Evolutionary conservation across 2,888 invertebrate species (phyloP), one percentile per base, ranked within the genome.

Genomic region (Megastigmus dorsalis): DNA sequence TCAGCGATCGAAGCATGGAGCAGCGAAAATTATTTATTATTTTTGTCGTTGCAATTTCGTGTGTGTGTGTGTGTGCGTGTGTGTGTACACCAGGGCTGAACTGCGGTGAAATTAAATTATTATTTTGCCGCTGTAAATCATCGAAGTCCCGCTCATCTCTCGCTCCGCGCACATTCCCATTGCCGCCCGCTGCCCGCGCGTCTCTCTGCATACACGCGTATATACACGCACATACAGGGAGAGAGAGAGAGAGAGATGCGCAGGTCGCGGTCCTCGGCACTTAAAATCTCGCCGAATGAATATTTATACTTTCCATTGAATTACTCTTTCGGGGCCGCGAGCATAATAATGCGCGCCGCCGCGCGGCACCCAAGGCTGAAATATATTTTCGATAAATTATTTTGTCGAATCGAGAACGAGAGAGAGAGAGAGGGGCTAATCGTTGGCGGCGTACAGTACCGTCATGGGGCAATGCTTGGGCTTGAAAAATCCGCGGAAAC

Each of bases 251-350:
- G 28, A 20, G 7, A 6, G 18, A 9, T 23, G 33, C 38, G n/a
- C 23, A 43, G 3, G n/a, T 4, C 79, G 79, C 80, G n/a, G n/a
- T n/a, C n/a, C n/a, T n/a, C n/a, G n/a, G 80, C 82, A 81, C 80
- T 83, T 84, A 81, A 82, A 85, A 84, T 83, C 81, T 79, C 79
- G 78, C 79, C 86, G 86, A 87, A 88, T 88, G 87, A 88, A 88
- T 88, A 88, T 88, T 88, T 87, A 88, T 88, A 87, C 85, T 87
- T 87, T 86, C 86, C 86, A 87, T 86, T 87, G 87, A 88, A 88
- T 87, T 86, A 85, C 87, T 86, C 86, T 86, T 86, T 85, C 83
- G n/a, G n/a, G n/a, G n/a, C 15, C 54, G 48, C 52, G 30, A 23
- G 69, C 57, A 62, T 72, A 71, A 71, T 75, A 75, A 75, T 71